phyloP scores from a whole-genome alignment of 2,113 vertebrate species.

The Cervus canadensis region DNA sequence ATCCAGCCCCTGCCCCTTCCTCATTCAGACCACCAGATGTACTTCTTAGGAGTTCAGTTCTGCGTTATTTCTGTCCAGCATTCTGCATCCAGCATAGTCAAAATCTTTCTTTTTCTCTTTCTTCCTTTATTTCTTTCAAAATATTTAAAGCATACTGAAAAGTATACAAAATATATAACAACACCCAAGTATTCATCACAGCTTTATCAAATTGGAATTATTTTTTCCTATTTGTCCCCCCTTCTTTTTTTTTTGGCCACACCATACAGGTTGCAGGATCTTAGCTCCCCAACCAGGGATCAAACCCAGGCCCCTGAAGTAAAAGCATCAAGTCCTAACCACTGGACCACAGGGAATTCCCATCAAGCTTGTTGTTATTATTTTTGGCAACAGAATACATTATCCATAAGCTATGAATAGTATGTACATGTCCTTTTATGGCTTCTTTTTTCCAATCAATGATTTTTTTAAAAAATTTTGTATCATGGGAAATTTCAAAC shows the following conservation, averaged over 20 bases:
- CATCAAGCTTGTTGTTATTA: neutral
- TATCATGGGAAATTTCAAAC: neutral
- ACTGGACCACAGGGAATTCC: neutral
- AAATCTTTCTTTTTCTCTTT: neutral
- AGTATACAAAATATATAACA: neutral
- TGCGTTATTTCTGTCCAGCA: neutral
- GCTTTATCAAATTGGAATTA: neutral
- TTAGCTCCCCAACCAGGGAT: neutral
- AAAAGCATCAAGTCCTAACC: neutral
- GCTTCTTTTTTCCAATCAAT: neutral
- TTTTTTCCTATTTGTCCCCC: neutral
- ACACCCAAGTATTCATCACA: neutral
- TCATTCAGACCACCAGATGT: neutral
- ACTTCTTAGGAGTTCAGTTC: neutral
- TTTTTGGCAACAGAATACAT: neutral
- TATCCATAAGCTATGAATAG: neutral
- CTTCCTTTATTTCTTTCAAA: neutral
- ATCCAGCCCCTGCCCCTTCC: constrained; percentile 32
- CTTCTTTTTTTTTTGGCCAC: neutral
- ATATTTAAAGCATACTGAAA: neutral
- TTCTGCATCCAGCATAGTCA: neutral
- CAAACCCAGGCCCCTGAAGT: neutral
- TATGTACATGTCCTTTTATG: neutral
- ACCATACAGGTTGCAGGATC: neutral
- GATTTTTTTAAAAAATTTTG: neutral